Evolutionary conservation across 2,113 vertebrate species (phyloP).

Genomic region (Mobula hypostoma): DNA sequence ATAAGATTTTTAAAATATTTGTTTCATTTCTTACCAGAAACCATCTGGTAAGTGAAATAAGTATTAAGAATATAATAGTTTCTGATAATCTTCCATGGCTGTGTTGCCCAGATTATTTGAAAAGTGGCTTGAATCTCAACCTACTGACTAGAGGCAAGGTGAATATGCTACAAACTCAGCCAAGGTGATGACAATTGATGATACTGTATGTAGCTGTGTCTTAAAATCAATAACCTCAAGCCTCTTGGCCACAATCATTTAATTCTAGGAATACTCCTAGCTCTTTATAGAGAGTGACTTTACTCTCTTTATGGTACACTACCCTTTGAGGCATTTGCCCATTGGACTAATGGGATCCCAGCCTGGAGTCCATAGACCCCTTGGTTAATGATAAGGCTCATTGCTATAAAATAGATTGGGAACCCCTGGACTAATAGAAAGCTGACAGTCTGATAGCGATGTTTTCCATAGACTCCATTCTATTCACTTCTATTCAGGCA

Average conservation of each 20-base stretch:
- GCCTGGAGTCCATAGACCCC: too few species aligned
- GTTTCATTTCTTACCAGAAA: too few species aligned
- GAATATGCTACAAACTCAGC: background rate
- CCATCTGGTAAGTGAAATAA: too few species aligned
- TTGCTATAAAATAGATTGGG: too few species aligned
- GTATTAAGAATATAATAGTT: background rate
- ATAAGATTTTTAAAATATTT: too few species aligned
- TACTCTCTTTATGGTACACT: background rate
- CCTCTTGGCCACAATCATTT: background rate
- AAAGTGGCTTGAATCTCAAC: background rate
- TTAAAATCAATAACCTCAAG: background rate
- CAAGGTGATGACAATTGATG: background rate
- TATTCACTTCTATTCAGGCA: background rate
- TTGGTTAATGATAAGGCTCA: too few species aligned
- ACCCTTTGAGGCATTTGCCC: background rate
- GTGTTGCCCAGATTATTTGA: background rate
- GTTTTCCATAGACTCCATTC: background rate
- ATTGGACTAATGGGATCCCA: background rate
- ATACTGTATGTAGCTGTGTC: background rate
- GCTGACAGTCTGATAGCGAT: background rate
- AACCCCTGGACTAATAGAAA: background rate
- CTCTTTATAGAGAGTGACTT: too few species aligned
- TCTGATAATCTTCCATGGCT: background rate
- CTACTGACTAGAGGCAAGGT: background rate
- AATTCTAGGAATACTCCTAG: background rate